Base-by-base conservation (phyloP, 1,140 invertebrate species). In the Hylyphantes graminicola region DNA sequence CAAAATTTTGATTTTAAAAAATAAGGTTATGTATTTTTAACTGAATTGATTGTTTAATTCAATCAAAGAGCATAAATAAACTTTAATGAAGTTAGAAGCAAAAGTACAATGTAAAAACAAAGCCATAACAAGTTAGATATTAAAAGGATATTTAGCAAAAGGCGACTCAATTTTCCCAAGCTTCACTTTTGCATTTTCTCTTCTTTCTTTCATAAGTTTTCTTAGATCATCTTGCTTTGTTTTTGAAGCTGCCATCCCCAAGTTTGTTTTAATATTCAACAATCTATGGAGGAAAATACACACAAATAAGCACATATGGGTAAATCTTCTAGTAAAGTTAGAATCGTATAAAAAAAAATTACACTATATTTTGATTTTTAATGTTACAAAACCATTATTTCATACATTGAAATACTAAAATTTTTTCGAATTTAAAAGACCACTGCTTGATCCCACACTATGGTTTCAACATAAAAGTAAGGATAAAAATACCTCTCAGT, bases 121-220 rank as follows among this genome's bases (percentile, higher is more conserved):
- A n/a, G n/a, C 11, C 57, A 59, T 2, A 59, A 35, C 35, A 35
- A 35, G 35, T 35, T n/a, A 59, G 57, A 12, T 13, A 12, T n/a
- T n/a, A 90, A 92, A 93, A 93, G 92, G 92, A 93, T 93, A 94
- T 92, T 94, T 94, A 87, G 94, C 94, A 82, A 95, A 89, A 50
- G 94, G 94, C 65, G 94, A 94, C 75, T 94, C 93, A 80, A 95
- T 94, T 89, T 93, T 93, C 86, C 92, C 92, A 0, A 89, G 88
- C 13, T 85, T 86, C 54, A 90, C 88, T 50, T 88, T 89, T 72
- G 91, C 88, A 89, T 93, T 93, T 81, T 61, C 68, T 63, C 73
- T 59, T 70, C 79, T 86, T 68, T 80, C 77, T 50, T 80, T 80
- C 77, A 80, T 80, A 19, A 80, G 59, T 55, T 48, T 68, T 21